These are phyloP conservation scores for Chroicocephalus ridibundus DNA, from an alignment of 2,113 vertebrate species.

Conservation along the genomic window DNA sequence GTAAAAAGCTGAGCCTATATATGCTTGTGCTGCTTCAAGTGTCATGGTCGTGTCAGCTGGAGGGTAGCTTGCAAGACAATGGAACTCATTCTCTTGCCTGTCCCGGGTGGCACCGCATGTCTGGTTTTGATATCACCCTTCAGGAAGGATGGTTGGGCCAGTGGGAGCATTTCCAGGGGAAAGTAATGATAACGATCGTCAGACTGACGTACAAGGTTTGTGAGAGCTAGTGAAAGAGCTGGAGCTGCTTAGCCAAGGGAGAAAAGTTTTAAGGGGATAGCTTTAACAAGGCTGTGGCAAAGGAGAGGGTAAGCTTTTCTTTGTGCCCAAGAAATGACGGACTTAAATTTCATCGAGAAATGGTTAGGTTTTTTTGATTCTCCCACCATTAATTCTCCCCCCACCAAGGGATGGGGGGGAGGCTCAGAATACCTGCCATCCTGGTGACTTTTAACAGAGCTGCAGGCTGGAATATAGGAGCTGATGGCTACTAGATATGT, in stretches of 20 bases:
- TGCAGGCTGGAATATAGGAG: not conserved
- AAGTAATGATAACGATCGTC: too few species aligned
- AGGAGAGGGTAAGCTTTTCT: not conserved
- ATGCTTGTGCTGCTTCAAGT: not conserved
- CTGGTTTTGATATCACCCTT: not conserved
- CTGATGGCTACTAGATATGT: not conserved
- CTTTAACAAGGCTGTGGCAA: not conserved
- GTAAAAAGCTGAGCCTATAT: not conserved
- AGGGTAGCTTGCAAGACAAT: not conserved
- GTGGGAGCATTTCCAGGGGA: not conserved
- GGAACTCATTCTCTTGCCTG: not conserved
- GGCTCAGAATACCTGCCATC: not conserved
- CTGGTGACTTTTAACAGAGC: not conserved
- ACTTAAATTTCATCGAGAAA: not conserved
- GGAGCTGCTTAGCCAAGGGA: not conserved
- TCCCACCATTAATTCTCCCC: not conserved
- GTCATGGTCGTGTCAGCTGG: not conserved
- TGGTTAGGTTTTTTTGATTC: fast-evolving
- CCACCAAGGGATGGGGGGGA: not conserved
- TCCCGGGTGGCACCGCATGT: not conserved
- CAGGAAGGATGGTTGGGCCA: not conserved
- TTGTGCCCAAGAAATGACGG: not conserved
- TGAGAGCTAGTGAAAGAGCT: not conserved
- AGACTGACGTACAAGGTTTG: fast-evolving
- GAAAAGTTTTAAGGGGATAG: not conserved